phyloP scores from a whole-genome alignment of 2,797 vertebrate genomes.

The Menidia menidia region DNA sequence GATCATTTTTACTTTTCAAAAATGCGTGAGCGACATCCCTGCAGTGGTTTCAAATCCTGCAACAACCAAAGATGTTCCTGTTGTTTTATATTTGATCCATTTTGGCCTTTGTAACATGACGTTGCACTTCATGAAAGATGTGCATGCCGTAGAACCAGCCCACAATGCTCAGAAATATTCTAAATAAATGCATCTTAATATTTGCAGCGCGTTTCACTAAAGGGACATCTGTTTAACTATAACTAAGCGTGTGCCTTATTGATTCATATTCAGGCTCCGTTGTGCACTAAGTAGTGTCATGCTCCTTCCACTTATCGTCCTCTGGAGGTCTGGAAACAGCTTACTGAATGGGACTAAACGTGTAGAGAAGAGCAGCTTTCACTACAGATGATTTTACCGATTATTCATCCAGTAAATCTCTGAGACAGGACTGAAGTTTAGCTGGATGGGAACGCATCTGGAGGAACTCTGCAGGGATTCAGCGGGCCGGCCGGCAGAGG shows the following conservation, averaged over 20 bases:
- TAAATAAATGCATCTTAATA: neutral
- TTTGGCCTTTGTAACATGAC: constrained; percentile 23
- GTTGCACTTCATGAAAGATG: constrained; percentile 21
- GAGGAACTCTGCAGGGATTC: constrained; percentile 5
- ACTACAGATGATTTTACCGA: constrained; percentile 17
- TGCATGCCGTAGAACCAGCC: constrained; percentile 15
- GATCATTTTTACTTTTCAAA: neutral
- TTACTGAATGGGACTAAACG: neutral
- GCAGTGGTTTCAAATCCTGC: constrained; percentile 29
- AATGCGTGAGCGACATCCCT: neutral
- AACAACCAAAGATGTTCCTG: constrained; percentile 24
- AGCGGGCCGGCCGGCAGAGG: neutral
- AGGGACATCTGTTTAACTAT: constrained; percentile 12
- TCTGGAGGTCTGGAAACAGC: constrained; percentile 62
- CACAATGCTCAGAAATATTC: constrained; percentile 27
- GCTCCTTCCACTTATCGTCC: constrained; percentile 57
- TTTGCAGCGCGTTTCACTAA: neutral
- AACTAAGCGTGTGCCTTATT: constrained; percentile 19
- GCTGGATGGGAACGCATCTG: neutral
- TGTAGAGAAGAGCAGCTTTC: constrained; percentile 12
- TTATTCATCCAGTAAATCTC: constrained; percentile 1
- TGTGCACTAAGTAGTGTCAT: constrained; percentile 6
- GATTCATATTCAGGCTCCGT: constrained; percentile 20
- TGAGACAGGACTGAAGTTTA: constrained; percentile 20
- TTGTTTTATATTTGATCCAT: constrained; percentile 22